phyloP scores from a whole-genome alignment of 1,140 invertebrate species.

The Gyrodactylus salaris region DNA sequence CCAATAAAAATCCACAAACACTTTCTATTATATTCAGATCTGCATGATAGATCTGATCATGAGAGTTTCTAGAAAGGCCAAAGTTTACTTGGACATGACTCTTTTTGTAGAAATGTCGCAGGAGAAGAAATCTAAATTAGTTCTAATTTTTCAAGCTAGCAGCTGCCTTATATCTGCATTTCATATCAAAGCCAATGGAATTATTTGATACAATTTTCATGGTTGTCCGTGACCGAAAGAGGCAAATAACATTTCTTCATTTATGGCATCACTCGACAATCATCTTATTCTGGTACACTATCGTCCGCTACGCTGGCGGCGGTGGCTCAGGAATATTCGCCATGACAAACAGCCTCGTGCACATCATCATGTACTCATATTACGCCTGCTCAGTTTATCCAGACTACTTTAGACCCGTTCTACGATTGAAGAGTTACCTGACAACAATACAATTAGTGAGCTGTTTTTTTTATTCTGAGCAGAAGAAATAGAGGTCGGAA shows the following conservation, averaged over 20 bases:
- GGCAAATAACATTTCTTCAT: neutral
- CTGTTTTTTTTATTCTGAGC: no score
- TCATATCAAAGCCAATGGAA: neutral
- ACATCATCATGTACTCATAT: conserved; percentile 3
- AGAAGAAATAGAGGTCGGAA: no score
- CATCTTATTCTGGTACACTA: neutral
- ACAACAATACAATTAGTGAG: neutral
- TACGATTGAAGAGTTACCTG: neutral
- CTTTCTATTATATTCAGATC: no score
- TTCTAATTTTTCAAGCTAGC: neutral
- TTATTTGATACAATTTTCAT: neutral
- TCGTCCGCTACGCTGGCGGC: neutral
- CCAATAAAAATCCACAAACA: no score
- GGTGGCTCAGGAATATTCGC: neutral
- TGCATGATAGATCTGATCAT: no score
- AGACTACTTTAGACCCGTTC: neutral
- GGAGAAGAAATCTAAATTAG: no score
- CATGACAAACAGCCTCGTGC: neutral
- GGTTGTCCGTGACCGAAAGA: neutral
- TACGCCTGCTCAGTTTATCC: neutral
- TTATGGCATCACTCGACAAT: neutral
- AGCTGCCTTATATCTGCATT: neutral
- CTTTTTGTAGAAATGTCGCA: no score
- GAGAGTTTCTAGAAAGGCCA: no score
- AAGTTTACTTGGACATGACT: no score